phyloP scores from a whole-genome alignment of 1,140 invertebrate species.

The Hestina assimilis region DNA sequence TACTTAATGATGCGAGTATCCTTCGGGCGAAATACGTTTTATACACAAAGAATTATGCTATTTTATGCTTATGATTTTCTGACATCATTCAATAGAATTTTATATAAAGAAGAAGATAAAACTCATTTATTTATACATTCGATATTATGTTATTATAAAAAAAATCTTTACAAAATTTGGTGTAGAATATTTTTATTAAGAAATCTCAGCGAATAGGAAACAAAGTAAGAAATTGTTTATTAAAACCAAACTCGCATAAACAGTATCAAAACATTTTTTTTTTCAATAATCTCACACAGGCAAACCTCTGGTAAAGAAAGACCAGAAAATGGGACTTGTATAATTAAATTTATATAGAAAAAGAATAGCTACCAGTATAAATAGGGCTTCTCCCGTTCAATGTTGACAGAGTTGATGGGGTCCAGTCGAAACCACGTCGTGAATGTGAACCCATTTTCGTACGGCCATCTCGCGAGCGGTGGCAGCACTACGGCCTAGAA shows the following conservation, averaged over 20 bases:
- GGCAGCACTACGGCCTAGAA: constrained; percentile 93
- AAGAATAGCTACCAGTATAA: constrained; percentile 82
- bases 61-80: not conserved
- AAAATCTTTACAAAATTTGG: too few species aligned
- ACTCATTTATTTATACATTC: too few species aligned
- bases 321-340: too few species aligned
- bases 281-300: too few species aligned
- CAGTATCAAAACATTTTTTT: too few species aligned
- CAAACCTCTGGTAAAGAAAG: too few species aligned
- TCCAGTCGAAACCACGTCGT: constrained; percentile 99
- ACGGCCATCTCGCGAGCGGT: constrained; percentile 97
- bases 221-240: too few species aligned
- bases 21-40: not conserved
- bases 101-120: too few species aligned
- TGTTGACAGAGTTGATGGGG: constrained; percentile 98
- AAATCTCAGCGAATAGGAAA: too few species aligned
- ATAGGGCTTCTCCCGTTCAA: constrained; percentile 98
- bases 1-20: not conserved
- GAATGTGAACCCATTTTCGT: constrained; percentile 99
- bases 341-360: not conserved
- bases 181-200: too few species aligned
- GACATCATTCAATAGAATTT: not conserved
- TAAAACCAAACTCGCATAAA: too few species aligned
- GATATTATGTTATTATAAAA: too few species aligned
- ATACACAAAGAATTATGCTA: not conserved